phyloP scores from a whole-genome alignment of 2,797 vertebrate species.

The Limosa lapponica region DNA sequence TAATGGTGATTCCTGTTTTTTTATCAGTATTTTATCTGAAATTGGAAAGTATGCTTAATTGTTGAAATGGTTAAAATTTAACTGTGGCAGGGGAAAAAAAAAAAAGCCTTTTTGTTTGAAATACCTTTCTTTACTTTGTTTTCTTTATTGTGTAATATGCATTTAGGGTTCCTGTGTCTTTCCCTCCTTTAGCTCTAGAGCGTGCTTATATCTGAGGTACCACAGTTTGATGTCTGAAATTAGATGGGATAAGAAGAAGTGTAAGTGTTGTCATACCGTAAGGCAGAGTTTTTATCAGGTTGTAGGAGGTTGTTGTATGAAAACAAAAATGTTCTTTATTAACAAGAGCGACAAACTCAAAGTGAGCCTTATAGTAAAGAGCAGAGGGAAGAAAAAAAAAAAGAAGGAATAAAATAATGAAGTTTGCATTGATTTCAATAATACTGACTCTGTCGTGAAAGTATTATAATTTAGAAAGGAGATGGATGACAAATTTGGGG shows the following conservation, averaged over 20 bases:
- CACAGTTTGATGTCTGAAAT: neutral
- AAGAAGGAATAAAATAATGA: neutral
- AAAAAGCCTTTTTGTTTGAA: neutral
- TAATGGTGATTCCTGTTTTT: neutral
- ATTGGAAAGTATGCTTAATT: neutral
- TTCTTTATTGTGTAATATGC: neutral
- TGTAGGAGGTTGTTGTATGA: neutral
- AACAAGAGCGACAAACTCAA: neutral
- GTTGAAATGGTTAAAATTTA: neutral
- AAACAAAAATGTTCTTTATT: neutral
- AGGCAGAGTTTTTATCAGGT: neutral
- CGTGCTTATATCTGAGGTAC: neutral
- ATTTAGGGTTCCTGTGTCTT: neutral
- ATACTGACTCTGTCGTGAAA: neutral
- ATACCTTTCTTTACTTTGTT: neutral
- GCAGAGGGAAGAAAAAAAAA: neutral
- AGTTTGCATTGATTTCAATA: neutral
- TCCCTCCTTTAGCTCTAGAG: neutral
- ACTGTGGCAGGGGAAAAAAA: neutral
- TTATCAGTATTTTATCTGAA: neutral
- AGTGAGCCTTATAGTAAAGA: neutral
- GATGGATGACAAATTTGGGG: neutral
- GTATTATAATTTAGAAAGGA: neutral
- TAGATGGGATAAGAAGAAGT: neutral
- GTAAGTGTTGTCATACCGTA: neutral